Conservation (phyloP, 2,888 invertebrate genomes). For the Cremastinae sp. region DNA sequence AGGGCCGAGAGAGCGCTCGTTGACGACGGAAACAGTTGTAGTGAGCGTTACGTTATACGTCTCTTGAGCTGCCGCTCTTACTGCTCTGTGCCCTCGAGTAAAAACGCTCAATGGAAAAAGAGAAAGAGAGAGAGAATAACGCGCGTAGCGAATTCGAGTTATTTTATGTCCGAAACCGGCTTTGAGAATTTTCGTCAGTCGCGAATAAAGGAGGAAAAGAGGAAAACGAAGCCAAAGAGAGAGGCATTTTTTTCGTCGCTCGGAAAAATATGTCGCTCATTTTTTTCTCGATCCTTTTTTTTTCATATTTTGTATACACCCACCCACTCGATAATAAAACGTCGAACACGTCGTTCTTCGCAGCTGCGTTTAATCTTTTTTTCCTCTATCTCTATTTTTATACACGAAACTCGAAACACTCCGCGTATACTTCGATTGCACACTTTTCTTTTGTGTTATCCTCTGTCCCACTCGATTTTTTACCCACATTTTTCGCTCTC, state of each 20-base stretch:
- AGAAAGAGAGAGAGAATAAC: constrained; percentile 28
- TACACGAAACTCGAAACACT: neutral
- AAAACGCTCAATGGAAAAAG: constrained; percentile 28
- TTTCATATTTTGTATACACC: constrained; percentile 16
- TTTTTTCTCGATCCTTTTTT: constrained; percentile 14
- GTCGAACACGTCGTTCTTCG: constrained; percentile 28
- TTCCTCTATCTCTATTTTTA: neutral
- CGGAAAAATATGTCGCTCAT: constrained; percentile 32
- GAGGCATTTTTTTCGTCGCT: constrained; percentile 33
- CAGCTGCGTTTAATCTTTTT: constrained; percentile 34
- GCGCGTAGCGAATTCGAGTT: constrained; percentile 41
- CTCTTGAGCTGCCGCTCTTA: constrained; percentile 62
- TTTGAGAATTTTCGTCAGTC: constrained; percentile 63
- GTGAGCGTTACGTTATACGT: constrained; percentile 73
- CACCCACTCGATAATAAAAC: constrained; percentile 41
- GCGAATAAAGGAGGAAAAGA: constrained; percentile 48
- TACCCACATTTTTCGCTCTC: neutral
- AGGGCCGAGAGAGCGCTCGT: constrained; percentile 57
- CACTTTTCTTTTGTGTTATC: constrained; percentile 15
- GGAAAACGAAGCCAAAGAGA: no score
- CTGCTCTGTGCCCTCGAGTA: constrained; percentile 12
- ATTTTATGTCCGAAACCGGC: constrained; percentile 59
- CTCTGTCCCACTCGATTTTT: constrained; percentile 9
- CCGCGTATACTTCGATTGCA: constrained; percentile 11
- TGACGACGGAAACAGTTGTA: constrained; percentile 79